Conservation (phyloP, 2,113 vertebrate genomes). For the Calyptomena viridis region DNA sequence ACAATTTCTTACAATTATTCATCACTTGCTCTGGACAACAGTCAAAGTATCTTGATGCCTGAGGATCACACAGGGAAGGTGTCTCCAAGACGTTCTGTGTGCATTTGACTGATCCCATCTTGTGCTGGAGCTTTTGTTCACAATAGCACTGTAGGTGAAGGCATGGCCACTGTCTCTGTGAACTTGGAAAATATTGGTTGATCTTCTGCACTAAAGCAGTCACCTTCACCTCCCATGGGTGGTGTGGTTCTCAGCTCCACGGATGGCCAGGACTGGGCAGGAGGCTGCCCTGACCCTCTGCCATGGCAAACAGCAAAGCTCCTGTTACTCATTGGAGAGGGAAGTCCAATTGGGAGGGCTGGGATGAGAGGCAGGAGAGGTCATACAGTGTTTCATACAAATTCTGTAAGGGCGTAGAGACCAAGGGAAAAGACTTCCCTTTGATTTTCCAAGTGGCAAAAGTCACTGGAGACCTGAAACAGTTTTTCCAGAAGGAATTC, state of each 20-base stretch:
- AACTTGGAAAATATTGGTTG: not conserved
- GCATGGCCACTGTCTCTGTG: not conserved
- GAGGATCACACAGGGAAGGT: not conserved
- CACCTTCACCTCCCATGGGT: not conserved
- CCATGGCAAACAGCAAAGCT: not conserved
- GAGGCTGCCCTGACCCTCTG: not conserved
- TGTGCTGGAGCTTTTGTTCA: not conserved
- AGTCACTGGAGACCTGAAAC: not conserved
- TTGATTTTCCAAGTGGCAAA: not conserved
- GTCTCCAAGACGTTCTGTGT: not conserved
- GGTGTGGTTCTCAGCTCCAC: not conserved
- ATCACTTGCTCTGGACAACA: conserved; percentile 26
- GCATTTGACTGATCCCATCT: not conserved
- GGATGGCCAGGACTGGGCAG: not conserved
- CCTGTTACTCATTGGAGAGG: not conserved
- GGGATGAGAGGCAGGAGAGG: not conserved
- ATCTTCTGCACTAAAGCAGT: not conserved
- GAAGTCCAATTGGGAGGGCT: not conserved
- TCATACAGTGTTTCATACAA: not conserved
- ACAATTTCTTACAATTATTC: not conserved
- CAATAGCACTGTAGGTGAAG: not conserved
- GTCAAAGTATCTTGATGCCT: conserved; percentile 1
- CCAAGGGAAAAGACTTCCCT: not conserved
- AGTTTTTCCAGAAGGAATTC: not conserved
- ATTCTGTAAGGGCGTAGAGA: not conserved